phyloP scores from a whole-genome alignment of 2,888 invertebrate species.

The Amiota mariae region DNA sequence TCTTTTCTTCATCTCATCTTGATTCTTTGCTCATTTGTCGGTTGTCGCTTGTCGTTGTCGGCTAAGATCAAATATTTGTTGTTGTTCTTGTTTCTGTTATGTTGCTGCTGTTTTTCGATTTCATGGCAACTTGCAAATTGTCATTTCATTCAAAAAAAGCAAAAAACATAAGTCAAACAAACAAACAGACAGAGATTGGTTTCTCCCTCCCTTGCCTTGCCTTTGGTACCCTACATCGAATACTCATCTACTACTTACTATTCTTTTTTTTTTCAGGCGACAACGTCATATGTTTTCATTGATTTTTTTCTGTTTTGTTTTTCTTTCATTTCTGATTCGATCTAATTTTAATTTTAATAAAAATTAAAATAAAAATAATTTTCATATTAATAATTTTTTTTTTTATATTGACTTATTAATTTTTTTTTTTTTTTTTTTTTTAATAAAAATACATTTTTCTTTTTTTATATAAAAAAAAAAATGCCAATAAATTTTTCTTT shows the following conservation, averaged over 20 bases:
- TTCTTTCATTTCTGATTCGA: background rate
- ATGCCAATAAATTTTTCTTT: slow-evolving; percentile 39
- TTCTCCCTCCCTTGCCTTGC: slow-evolving; percentile 15
- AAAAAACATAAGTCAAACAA: too few relatives aligned
- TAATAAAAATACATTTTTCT: background rate
- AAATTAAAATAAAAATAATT: slow-evolving; percentile 43
- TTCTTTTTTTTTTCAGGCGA: background rate
- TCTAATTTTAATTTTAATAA: slow-evolving; percentile 20
- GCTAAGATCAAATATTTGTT: slow-evolving; percentile 69
- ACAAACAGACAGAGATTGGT: slow-evolving; percentile 32
- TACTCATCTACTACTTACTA: background rate
- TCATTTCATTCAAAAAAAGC: slow-evolving; percentile 52
- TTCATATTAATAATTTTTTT: slow-evolving; percentile 47
- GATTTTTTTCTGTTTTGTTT: background rate
- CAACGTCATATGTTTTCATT: background rate
- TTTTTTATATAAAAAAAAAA: slow-evolving; percentile 35
- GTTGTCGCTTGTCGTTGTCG: slow-evolving; percentile 46
- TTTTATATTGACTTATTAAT: slow-evolving; percentile 42
- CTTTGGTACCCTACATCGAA: background rate
- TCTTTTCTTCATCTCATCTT: background rate
- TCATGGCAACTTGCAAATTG: slow-evolving; percentile 71
- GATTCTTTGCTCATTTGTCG: background rate
- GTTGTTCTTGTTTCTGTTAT: too few relatives aligned
- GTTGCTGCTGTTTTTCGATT: slow-evolving; percentile 47
- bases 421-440: slow-evolving; percentile 13